Conservation (phyloP, 2,888 invertebrate genomes). For the Trissonchulus latispiculum region DNA sequence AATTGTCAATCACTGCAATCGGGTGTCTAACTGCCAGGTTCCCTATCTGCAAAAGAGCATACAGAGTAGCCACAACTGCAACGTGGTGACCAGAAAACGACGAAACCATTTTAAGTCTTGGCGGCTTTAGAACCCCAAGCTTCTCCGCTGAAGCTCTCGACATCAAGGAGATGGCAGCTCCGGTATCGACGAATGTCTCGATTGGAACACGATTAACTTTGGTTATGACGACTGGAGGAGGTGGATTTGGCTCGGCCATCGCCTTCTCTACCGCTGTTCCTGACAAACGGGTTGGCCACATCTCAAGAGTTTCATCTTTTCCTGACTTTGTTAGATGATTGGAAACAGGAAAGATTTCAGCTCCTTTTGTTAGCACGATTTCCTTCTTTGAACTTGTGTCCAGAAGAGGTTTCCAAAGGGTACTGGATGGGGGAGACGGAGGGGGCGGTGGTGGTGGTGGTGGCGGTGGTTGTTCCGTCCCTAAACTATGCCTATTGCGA, state of each 20-base stretch:
- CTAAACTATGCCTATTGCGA: no score
- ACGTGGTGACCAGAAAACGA: neutral
- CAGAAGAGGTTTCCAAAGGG: neutral
- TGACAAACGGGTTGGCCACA: neutral
- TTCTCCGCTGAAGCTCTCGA: neutral
- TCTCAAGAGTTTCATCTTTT: no score
- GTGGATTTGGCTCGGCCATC: no score
- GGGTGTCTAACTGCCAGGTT: neutral
- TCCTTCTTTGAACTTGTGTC: no score
- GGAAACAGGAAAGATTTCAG: neutral
- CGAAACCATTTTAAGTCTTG: neutral
- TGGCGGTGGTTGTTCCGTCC: no score
- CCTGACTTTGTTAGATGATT: no score
- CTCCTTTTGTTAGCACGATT: neutral
- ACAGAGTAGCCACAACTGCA: neutral
- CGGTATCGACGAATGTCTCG: neutral
- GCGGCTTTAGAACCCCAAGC: neutral
- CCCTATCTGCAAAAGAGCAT: neutral
- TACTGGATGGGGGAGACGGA: no score
- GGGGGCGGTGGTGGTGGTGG: no score
- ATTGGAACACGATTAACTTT: neutral
- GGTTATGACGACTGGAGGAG: neutral
- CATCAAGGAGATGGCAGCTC: neutral
- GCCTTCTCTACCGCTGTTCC: no score
- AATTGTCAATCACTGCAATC: neutral